Evolutionary conservation across 2,797 vertebrate species (phyloP).

Genomic region (Heteromormyrus szaboi): DNA sequence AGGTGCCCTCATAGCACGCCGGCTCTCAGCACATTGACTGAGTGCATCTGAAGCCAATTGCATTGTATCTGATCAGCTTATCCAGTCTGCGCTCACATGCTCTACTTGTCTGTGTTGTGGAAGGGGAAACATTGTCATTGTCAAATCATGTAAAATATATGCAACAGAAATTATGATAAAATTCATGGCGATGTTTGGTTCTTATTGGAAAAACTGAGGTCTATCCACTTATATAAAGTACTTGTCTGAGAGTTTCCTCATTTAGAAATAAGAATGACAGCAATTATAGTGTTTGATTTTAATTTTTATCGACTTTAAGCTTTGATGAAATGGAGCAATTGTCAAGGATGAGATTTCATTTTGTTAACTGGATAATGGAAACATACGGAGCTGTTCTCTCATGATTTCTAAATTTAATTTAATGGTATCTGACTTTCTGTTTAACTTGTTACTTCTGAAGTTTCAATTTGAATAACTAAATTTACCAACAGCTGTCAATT

Average conservation of each 20-base stretch:
- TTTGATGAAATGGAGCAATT: constrained; percentile 40
- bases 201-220: not conserved
- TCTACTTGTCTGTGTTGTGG: constrained; percentile 52
- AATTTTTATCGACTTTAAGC: constrained; percentile 33
- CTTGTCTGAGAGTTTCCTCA: not conserved
- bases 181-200: not conserved
- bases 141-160: not conserved
- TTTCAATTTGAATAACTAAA: not conserved
- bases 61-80: constrained; percentile 57
- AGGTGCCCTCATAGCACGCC: constrained; percentile 54
- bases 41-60: constrained; percentile 62
- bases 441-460: not conserved
- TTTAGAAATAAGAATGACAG: constrained; percentile 31
- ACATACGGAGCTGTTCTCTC: constrained; percentile 44
- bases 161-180: not conserved
- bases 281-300: constrained; percentile 23
- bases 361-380: constrained; percentile 39
- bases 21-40: constrained; percentile 54
- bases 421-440: not conserved
- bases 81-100: constrained; percentile 54
- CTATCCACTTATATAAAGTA: not conserved
- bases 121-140: constrained; percentile 35
- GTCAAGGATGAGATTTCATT: constrained; percentile 43
- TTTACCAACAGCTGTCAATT: not conserved
- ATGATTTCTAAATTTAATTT: constrained; percentile 26